Conservation (phyloP, 1,140 invertebrate genomes). For the Carcinoscorpius rotundicauda region DNA sequence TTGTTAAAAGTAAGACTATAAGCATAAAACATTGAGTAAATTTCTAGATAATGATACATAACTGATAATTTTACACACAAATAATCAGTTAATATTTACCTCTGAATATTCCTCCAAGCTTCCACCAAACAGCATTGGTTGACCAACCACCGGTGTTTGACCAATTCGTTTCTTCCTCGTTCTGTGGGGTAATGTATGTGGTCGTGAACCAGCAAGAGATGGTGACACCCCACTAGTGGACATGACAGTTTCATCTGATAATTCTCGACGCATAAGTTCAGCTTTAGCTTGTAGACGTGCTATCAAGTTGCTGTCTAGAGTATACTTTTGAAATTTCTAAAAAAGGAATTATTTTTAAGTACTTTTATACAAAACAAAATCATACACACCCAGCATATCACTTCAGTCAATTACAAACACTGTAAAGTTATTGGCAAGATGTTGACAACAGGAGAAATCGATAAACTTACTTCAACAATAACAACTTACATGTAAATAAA, state of each 20-base stretch:
- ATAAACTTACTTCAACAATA: no score
- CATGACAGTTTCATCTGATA: conserved; percentile 34
- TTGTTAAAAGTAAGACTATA: no score
- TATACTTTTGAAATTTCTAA: conserved; percentile 86
- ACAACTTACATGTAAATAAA: conserved; percentile 59
- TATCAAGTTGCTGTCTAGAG: conserved; percentile 77
- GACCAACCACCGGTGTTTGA: conserved; percentile 52
- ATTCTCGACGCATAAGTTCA: conserved; percentile 59
- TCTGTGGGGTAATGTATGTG: conserved; percentile 29
- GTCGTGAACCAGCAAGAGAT: conserved; percentile 7
- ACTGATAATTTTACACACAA: no score
- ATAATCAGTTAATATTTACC: neutral
- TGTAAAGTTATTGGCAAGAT: no score
- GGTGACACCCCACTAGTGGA: neutral
- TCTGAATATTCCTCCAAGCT: conserved; percentile 81
- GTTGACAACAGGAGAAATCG: no score
- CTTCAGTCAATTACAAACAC: no score
- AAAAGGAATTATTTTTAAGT: conserved; percentile 24
- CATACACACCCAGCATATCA: no score
- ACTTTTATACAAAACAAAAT: no score
- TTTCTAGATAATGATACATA: no score
- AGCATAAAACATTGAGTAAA: no score
- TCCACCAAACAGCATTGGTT: conserved; percentile 84
- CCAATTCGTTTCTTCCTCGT: conserved; percentile 58
- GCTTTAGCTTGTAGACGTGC: conserved; percentile 77